Evolutionary conservation across 2,888 invertebrate species (phyloP).

Genomic region (Drosophila percnosoma): DNA sequence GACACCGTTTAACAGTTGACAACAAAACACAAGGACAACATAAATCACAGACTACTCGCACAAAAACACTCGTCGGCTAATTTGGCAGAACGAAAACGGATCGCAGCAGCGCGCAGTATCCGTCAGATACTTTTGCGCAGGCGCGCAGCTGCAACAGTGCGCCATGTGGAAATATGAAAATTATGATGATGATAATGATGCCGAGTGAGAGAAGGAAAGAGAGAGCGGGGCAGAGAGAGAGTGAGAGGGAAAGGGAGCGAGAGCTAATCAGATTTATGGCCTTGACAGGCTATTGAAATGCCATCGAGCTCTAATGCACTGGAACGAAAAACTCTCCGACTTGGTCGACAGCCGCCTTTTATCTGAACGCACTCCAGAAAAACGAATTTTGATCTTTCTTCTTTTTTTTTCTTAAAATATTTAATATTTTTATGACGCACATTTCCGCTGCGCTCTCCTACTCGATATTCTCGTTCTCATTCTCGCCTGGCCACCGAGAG

Average conservation of each 20-base stretch:
- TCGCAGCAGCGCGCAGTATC: conserved; percentile 44
- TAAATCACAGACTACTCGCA: conserved; percentile 53
- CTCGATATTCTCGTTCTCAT: background rate
- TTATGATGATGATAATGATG: conserved; percentile 59
- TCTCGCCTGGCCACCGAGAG: conserved; percentile 27
- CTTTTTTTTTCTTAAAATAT: conserved; percentile 45
- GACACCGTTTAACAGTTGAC: conserved; percentile 13
- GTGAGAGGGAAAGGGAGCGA: conserved; percentile 9
- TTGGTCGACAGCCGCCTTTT: conserved; percentile 30
- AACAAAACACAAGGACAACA: conserved; percentile 50
- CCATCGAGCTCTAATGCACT: conserved; percentile 69
- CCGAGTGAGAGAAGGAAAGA: conserved; percentile 6
- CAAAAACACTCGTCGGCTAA: conserved; percentile 54
- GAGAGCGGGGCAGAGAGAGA: background rate
- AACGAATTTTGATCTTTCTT: conserved; percentile 50
- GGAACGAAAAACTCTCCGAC: conserved; percentile 56
- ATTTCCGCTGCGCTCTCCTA: conserved; percentile 60
- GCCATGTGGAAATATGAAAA: conserved; percentile 80
- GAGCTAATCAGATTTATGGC: conserved; percentile 68
- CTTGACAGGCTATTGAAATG: conserved; percentile 66
- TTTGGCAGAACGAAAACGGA: conserved; percentile 75
- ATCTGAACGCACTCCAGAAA: conserved; percentile 49
- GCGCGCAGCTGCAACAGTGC: conserved; percentile 63
- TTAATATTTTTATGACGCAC: conserved; percentile 80
- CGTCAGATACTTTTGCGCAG: conserved; percentile 70